Base-by-base conservation (phyloP, 2,888 invertebrate genomes). In the Portevinia maculata region DNA sequence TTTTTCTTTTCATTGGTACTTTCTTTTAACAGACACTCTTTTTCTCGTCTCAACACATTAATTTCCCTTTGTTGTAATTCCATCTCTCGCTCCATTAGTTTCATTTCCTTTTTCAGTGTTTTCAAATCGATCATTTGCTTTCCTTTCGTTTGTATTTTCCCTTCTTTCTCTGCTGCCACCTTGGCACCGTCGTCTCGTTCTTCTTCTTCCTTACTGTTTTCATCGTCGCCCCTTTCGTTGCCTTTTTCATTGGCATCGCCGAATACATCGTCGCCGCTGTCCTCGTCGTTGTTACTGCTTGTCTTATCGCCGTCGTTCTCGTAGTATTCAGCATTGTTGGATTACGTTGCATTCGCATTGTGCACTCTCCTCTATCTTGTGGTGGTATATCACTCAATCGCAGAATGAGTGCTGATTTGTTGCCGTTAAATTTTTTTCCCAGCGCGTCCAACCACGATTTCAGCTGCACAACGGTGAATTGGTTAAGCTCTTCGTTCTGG, bases 351-450 rank as follows among this genome's bases (percentile, higher is more conserved):
- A n/a, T n/a, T n/a, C n/a, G n/a, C n/a, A 28, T 41, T 5, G 57
- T 17, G 5, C 41, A 59, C 39, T 59, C 44, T 17, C 30, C 41
- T 30, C 59, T 28, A 4, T 59, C 41, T 4, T 59, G 41, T 8
- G 41, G 41, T 11, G 59, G 30, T 1, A 44, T 41, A 0, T 4
- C 17, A 9, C 28, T 39, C 41, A 57, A 28, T 5, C 59, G 59
- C 17, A 59, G 17, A 17, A 59, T 59, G n/a, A 59, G 59, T 28
- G 57, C 41, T 9, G 57, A 41, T 41, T 59, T 59, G 17, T 59
- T 59, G 11, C 59, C 59, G 59, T 15, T 59, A 0, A 41, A 59
- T 41, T 59, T 44, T 11, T 44, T 59, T 3, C 59, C 41, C 1
- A 59, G 8, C 0, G 11, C 19, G 5, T 57, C 30, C 28, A 57